Percentiles rank a stretch among this genome's conserved stretches.
Conservation (phyloP, 2,113 vertebrate species). For the Chionomys nivalis region DNA sequence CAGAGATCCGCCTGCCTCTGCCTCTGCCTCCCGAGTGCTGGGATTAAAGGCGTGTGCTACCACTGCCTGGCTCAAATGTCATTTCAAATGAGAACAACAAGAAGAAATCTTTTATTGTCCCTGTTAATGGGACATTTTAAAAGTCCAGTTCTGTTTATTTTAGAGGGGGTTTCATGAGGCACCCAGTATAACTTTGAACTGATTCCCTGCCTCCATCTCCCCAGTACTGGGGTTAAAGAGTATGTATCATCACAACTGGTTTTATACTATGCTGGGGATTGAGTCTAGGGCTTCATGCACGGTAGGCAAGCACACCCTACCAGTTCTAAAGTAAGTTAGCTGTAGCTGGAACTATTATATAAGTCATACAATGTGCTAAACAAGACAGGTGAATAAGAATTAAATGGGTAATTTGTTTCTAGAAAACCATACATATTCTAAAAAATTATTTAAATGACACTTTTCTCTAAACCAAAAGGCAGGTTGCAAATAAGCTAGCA, state of each 20-base stretch:
- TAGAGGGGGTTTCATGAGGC: not conserved
- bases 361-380: not conserved
- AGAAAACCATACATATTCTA: conserved; percentile 49
- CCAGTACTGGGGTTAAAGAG: not conserved
- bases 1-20: too few species aligned
- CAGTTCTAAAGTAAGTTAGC: not conserved
- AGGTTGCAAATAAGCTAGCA: conserved; percentile 32
- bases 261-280: not conserved
- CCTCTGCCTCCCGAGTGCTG: too few species aligned
- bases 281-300: not conserved
- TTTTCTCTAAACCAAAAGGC: conserved; percentile 31
- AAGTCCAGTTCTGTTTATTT: not conserved
- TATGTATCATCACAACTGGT: not conserved
- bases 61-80: too few species aligned
- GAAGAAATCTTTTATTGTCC: conserved; percentile 32
- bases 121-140: not conserved
- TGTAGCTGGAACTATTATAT: not conserved
- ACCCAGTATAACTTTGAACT: not conserved
- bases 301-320: not conserved
- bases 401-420: conserved; percentile 42
- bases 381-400: conserved; percentile 16
- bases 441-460: conserved; percentile 31
- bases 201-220: too few species aligned
- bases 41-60: too few species aligned
- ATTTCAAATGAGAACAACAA: conserved; percentile 38